These are phyloP conservation scores for Clarias fuscus DNA, from an alignment of 2,797 vertebrate genomes.

Conservation along the genomic window DNA sequence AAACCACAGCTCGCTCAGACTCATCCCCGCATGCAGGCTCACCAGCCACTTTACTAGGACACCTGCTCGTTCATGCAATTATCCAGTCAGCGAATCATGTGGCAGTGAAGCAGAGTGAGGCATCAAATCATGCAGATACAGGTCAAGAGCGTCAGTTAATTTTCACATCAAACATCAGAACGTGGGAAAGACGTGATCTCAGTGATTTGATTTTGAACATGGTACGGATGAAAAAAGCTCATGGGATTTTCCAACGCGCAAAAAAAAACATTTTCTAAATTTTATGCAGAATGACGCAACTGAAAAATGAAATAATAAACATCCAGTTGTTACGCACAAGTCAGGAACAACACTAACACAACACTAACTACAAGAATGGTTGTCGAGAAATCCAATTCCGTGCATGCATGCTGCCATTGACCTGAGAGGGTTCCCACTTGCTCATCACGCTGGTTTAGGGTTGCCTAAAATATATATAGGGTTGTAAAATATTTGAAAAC, in stretches of 20 bases:
- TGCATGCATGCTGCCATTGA: no score
- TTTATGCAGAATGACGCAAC: background rate
- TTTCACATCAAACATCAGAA: background rate
- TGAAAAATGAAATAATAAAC: background rate
- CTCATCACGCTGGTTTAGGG: no score
- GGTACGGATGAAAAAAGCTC: background rate
- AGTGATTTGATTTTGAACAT: background rate
- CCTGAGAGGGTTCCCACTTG: no score
- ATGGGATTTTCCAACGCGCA: background rate
- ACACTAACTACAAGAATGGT: no score
- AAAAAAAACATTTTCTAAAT: background rate
- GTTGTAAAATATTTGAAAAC: no score
- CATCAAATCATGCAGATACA: constrained; percentile 9
- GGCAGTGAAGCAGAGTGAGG: background rate
- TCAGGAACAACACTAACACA: no score
- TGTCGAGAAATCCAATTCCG: no score
- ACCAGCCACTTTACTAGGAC: constrained; percentile 13
- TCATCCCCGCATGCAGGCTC: constrained; percentile 1
- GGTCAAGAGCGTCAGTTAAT: background rate
- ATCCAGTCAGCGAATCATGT: constrained; percentile 7
- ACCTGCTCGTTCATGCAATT: constrained; percentile 13
- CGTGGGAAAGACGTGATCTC: background rate
- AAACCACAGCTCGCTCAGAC: background rate
- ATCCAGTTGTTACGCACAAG: background rate
- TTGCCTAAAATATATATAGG: no score